Conservation (phyloP, 1,140 invertebrate species). For the Gerris buenoi region DNA sequence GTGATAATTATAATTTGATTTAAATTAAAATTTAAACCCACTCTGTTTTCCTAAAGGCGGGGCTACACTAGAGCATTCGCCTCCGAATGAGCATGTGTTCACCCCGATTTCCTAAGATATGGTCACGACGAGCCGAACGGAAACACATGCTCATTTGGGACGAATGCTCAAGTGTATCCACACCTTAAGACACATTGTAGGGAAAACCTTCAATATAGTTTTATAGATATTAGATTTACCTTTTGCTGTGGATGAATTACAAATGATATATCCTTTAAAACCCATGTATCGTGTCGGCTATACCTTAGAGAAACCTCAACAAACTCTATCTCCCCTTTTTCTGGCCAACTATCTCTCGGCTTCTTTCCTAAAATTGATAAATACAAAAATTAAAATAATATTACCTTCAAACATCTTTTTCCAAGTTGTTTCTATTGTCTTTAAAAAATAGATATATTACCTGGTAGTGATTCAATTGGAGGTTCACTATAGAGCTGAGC, state of each 20-base stretch:
- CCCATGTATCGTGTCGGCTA: constrained; percentile 39
- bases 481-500: constrained; percentile 44
- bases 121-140: too few relatives aligned
- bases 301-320: constrained; percentile 50
- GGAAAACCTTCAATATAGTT: too few relatives aligned
- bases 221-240: too few relatives aligned
- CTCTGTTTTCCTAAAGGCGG: too few relatives aligned
- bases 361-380: constrained; percentile 31
- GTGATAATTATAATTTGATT: too few relatives aligned
- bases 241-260: constrained; percentile 32
- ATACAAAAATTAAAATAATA: constrained; percentile 21
- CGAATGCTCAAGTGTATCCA: too few relatives aligned
- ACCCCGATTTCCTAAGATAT: too few relatives aligned
- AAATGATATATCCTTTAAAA: constrained; percentile 43
- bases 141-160: too few relatives aligned
- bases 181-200: too few relatives aligned
- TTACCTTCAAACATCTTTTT: background rate
- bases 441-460: constrained; percentile 20
- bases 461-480: constrained; percentile 28
- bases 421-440: background rate
- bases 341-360: constrained; percentile 29
- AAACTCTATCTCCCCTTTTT: constrained; percentile 37
- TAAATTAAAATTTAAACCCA: too few relatives aligned
- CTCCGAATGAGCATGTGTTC: too few relatives aligned
- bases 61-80: too few relatives aligned